Evolutionary conservation across 2,113 vertebrate species (phyloP), one percentile per base, ranked within the genome.

Genomic region (Oostethus manadensis): DNA sequence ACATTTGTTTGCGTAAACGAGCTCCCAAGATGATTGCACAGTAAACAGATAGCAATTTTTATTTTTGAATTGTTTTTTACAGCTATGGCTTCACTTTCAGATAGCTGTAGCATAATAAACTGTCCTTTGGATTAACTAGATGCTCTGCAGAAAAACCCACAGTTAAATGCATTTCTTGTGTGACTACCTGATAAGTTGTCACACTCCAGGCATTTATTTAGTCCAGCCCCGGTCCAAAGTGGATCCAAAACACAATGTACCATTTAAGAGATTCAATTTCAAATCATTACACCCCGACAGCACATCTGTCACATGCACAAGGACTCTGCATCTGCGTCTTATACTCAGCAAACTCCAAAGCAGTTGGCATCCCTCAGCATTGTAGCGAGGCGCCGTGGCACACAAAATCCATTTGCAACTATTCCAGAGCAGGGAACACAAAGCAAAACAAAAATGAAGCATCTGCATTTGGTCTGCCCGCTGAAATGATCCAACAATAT

Each of bases 331-430:
- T 86, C 68, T 82, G 78, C 82, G 76, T 72, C 58, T 75, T 62
- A 35, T 73, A 18, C 66, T 64, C 66, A 70, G 66, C 77, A 76
- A 80, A 80, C 85, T 29, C 71, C 68, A 65, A 82, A 85, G 70
- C 85, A 74, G 75, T 87, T 89, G 86, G 81, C 81, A 79, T 84
- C 73, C 61, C 66, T 78, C 80, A 75, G 60, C 68, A 71, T 63
- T 79, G 73, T 68, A 79, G 85, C 87, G 87, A 81, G 82, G 81
- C 69, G 72, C 59, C 70, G 81, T 89, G 87, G 84, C 85, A 84
- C 59, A 59, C 6, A 57, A 81, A 84, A 82, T 62, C 64, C 71
- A 84, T 84, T 85, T 82, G 72, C 74, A 77, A 80, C 71, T 78
- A 79, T 84, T 86, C 77, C 67, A 76, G 64, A 68, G 54, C 9